Percentiles rank a stretch among this genome's conserved stretches.
phyloP scores from a whole-genome alignment of 2,797 vertebrate species.

The Erithacus rubecula region DNA sequence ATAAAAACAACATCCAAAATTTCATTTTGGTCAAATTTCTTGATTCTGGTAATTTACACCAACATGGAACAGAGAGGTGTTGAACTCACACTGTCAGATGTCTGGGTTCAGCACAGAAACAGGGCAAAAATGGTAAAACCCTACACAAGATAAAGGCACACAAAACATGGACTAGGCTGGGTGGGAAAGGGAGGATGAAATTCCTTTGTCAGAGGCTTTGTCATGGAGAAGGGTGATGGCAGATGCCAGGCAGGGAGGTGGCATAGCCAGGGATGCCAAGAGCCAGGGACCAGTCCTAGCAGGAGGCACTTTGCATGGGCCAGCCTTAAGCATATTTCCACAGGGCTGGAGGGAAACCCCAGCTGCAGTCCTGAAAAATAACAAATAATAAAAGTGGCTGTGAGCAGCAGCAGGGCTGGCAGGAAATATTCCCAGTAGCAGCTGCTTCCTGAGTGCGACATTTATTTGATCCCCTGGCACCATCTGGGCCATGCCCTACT shows the following conservation, averaged over 20 bases:
- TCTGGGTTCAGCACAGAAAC: not conserved
- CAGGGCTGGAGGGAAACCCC: slow-evolving; percentile 74
- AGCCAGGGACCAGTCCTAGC: not conserved
- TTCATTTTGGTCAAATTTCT: not conserved
- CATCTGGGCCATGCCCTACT: slow-evolving; percentile 76
- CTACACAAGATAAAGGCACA: not conserved
- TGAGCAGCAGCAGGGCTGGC: slow-evolving; percentile 65
- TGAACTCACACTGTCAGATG: not conserved
- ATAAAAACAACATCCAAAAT: not conserved
- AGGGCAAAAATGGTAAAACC: not conserved
- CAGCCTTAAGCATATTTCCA: slow-evolving; percentile 64
- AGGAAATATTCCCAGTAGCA: slow-evolving; percentile 84
- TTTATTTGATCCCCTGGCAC: slow-evolving; percentile 78
- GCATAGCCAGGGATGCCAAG: not conserved
- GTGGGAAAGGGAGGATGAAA: not conserved
- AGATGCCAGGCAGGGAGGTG: not conserved
- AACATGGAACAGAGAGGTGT: accelerated
- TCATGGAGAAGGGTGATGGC: not conserved
- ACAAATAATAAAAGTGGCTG: slow-evolving; percentile 70
- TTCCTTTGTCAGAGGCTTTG: not conserved
- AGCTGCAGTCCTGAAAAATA: slow-evolving; percentile 75
- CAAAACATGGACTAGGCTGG: accelerated
- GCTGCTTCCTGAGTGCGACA: slow-evolving; percentile 81
- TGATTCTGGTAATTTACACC: not conserved
- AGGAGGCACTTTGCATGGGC: slow-evolving; percentile 1